A percentile compares a stretch with the other conserved stretches of the same genome.
Evolutionary conservation across 1,140 invertebrate genomes (phyloP).

Genomic region (Polypedilum pembai): DNA sequence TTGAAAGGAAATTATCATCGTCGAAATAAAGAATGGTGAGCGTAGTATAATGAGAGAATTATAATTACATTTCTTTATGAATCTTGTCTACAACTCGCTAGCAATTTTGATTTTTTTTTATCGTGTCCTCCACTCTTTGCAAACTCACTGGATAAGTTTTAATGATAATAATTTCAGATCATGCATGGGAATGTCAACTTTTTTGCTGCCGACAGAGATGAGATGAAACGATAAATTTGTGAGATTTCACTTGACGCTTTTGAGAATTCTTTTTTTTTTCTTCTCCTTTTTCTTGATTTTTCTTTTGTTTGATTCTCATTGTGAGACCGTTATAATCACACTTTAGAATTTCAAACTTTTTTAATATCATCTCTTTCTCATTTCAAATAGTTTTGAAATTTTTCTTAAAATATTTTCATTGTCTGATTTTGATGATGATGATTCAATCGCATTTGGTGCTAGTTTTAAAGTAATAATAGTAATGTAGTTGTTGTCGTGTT

Average conservation of each 20-base stretch:
- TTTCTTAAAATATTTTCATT: neutral
- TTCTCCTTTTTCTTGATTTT: neutral
- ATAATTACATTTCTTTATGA: constrained; percentile 26
- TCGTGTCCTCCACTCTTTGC: neutral
- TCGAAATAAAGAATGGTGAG: neutral
- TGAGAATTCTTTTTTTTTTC: neutral
- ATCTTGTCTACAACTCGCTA: neutral
- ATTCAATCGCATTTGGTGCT: neutral
- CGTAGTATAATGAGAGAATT: neutral
- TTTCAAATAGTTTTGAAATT: neutral
- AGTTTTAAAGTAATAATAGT: neutral
- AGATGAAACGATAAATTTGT: neutral
- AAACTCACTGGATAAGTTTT: neutral
- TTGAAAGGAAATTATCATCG: constrained; percentile 17
- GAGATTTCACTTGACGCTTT: neutral
- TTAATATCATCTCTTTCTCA: too few species aligned
- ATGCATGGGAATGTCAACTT: neutral
- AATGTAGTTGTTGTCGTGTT: neutral
- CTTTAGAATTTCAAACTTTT: constrained; percentile 13
- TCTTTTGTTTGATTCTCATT: neutral
- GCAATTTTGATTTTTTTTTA: neutral
- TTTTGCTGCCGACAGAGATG: neutral
- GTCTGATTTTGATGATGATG: neutral
- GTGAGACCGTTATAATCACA: constrained; percentile 25
- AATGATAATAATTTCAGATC: neutral